Conservation (phyloP, 2,797 vertebrate genomes). For the Acrossocheilus wenchowensis region DNA sequence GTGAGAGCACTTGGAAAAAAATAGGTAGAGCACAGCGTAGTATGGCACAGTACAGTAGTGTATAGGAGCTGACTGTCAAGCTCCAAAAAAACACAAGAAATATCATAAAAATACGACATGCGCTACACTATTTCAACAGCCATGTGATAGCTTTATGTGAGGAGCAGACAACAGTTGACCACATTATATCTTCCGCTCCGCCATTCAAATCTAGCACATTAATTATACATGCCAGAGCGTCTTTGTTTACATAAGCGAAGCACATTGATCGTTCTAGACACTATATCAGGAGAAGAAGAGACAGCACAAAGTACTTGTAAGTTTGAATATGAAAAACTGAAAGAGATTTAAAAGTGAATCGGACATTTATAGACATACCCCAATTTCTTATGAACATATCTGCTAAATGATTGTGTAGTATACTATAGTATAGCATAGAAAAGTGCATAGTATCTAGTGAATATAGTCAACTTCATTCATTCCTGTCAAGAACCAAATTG, state of each 20-base stretch:
- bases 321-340: constrained; percentile 3
- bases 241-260: constrained; percentile 21
- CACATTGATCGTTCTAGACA: constrained; percentile 21
- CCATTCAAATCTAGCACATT: constrained; percentile 14
- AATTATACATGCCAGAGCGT: constrained; percentile 26
- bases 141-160: neutral
- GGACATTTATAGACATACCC: no score
- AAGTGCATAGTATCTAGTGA: neutral
- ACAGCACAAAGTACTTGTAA: neutral
- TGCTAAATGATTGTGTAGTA: neutral
- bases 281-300: neutral
- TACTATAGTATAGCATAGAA: neutral
- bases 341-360: neutral
- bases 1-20: neutral
- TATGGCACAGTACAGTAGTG: neutral
- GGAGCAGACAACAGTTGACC: constrained; percentile 1
- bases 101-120: neutral
- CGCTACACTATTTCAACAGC: neutral
- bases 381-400: neutral
- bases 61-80: neutral
- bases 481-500: constrained; percentile 2
- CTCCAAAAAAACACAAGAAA: neutral
- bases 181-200: neutral
- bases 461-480: neutral
- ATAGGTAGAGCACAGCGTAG: neutral